Percentiles rank a stretch among this genome's conserved stretches.
Conservation (phyloP, 2,797 vertebrate genomes). For the Basileuterus tristriatus region DNA sequence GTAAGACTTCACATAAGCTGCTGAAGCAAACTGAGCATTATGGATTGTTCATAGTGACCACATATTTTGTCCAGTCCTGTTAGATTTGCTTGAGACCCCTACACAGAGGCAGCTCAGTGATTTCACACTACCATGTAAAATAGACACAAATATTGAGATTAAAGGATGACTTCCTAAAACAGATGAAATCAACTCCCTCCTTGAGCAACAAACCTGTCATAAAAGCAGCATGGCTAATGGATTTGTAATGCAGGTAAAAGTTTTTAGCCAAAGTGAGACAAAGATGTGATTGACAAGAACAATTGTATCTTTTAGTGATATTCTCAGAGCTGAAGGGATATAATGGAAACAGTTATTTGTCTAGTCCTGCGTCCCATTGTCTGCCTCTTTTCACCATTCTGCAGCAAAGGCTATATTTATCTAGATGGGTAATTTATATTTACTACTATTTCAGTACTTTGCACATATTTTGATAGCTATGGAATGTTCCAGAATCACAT, state of each 20-base stretch:
- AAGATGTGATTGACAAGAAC: conserved; percentile 63
- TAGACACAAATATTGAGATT: neutral
- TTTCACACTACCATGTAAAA: neutral
- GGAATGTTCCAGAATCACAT: neutral
- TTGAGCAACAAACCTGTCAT: neutral
- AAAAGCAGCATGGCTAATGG: conserved; percentile 49
- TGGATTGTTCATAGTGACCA: neutral
- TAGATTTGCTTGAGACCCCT: neutral
- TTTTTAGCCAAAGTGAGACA: conserved; percentile 61
- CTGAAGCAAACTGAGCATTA: neutral
- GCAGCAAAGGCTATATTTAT: conserved; percentile 19
- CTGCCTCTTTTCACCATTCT: conserved; percentile 12
- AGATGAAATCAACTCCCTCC: neutral
- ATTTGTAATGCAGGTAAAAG: conserved; percentile 51
- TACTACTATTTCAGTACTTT: conserved; percentile 32
- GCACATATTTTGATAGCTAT: neutral
- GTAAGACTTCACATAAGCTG: neutral
- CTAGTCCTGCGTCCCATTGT: neutral
- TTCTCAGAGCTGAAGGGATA: conserved; percentile 24
- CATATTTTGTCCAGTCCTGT: neutral
- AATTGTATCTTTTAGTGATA: conserved; percentile 53
- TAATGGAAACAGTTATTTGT: conserved; percentile 25
- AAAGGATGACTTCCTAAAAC: neutral
- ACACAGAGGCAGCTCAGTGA: neutral
- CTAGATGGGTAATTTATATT: conserved; percentile 40